Conservation (phyloP, 1,140 invertebrate species). For the Cydia splendana region DNA sequence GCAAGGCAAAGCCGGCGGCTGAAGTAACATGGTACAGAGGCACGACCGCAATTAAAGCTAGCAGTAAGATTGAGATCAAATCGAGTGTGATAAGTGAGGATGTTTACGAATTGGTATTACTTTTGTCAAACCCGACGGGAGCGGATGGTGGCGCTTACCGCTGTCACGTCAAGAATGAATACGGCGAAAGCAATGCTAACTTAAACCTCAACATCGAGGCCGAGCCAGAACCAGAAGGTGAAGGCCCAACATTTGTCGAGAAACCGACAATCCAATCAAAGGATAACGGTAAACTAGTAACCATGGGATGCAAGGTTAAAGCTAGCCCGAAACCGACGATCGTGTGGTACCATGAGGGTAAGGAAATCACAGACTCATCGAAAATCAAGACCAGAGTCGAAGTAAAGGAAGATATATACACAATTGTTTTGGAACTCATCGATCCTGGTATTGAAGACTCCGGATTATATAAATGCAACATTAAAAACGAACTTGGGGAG, state of each 20-base stretch:
- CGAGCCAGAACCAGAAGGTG: slow-evolving; percentile 93
- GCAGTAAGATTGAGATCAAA: slow-evolving; percentile 92
- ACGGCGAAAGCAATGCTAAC: slow-evolving; percentile 98
- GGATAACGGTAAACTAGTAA: slow-evolving; percentile 96
- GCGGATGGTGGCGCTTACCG: slow-evolving; percentile 98
- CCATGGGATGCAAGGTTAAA: slow-evolving; percentile 98
- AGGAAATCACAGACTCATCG: slow-evolving; percentile 87
- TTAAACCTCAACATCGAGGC: slow-evolving; percentile 98
- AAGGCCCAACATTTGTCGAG: slow-evolving; percentile 98
- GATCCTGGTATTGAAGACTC: slow-evolving; percentile 97
- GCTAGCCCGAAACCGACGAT: slow-evolving; percentile 96
- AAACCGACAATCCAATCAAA: slow-evolving; percentile 97
- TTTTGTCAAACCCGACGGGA: slow-evolving; percentile 92
- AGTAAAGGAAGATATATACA: slow-evolving; percentile 92
- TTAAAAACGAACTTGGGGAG: slow-evolving; percentile 97
- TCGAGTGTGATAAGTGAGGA: slow-evolving; percentile 88
- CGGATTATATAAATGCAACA: slow-evolving; percentile 98
- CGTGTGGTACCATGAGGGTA: slow-evolving; percentile 94
- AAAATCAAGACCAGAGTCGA: slow-evolving; percentile 90
- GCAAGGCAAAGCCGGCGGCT: slow-evolving; percentile 95
- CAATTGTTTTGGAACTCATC: slow-evolving; percentile 93
- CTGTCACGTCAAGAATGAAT: slow-evolving; percentile 97
- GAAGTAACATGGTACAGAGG: slow-evolving; percentile 95
- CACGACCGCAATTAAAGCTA: slow-evolving; percentile 90
- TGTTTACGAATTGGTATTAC: slow-evolving; percentile 91